These are phyloP conservation scores for Alethe diademata DNA, from an alignment of 2,113 vertebrate species.

Conservation along the genomic window DNA sequence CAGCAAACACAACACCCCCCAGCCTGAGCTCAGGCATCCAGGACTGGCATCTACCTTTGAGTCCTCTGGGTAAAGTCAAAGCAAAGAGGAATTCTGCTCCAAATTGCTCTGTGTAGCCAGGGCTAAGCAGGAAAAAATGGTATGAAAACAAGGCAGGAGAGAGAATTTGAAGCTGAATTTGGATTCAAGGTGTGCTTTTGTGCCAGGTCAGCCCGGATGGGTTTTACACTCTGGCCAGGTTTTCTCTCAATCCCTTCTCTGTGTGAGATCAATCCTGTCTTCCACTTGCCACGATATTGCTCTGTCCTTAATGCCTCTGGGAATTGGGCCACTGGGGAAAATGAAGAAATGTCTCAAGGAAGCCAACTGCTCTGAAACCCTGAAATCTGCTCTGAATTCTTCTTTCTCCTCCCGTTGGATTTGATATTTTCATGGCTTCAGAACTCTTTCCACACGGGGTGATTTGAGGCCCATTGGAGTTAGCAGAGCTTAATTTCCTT, in stretches of 20 bases:
- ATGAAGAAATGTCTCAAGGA: neutral
- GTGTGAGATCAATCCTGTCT: neutral
- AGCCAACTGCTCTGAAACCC: neutral
- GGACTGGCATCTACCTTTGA: neutral
- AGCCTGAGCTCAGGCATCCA: neutral
- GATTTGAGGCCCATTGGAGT: neutral
- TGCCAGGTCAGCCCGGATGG: neutral
- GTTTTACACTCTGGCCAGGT: neutral
- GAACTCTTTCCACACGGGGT: neutral
- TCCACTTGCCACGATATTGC: neutral
- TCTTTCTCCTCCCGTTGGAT: neutral
- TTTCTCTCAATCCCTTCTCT: neutral
- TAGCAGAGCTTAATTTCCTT: neutral
- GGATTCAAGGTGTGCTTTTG: neutral
- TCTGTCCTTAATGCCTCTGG: neutral
- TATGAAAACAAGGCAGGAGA: neutral
- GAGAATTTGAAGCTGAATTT: neutral
- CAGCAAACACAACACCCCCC: neutral
- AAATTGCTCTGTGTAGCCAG: neutral
- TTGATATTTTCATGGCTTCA: neutral
- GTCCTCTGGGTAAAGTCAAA: neutral
- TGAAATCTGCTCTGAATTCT: neutral
- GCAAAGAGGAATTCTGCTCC: neutral
- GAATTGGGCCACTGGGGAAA: neutral
- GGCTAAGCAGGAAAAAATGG: neutral